Conservation (phyloP, 2,113 vertebrate species). For the Pyrgilauda ruficollis region DNA sequence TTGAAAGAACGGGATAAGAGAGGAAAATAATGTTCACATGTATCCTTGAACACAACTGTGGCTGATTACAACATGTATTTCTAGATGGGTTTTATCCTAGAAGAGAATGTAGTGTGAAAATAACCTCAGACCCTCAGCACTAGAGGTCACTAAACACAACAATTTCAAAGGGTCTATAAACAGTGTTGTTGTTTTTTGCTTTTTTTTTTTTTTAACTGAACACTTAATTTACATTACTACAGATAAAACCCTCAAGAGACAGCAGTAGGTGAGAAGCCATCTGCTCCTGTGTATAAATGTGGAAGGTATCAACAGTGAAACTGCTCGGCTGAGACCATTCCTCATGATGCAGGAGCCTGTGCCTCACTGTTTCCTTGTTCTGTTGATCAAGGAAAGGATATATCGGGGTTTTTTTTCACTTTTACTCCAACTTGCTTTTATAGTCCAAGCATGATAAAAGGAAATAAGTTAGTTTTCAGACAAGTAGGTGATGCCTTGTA, state of each 20-base stretch:
- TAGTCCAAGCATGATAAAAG: not conserved
- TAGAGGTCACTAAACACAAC: conserved; percentile 24
- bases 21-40: not conserved
- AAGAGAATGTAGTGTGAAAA: not conserved
- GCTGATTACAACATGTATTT: not conserved
- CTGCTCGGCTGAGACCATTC: not conserved
- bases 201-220: not conserved
- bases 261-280: not conserved
- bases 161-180: not conserved
- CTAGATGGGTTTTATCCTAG: not conserved
- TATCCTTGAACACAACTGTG: not conserved
- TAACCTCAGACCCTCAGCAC: not conserved
- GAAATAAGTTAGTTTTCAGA: not conserved
- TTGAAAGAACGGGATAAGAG: not conserved
- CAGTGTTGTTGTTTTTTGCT: no score
- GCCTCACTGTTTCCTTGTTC: not conserved
- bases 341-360: not conserved
- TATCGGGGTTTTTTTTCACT: not conserved
- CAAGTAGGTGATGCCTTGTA: not conserved
- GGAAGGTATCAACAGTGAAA: not conserved
- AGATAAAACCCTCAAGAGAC: not conserved
- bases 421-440: not conserved
- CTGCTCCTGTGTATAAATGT: not conserved
- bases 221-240: not conserved
- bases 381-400: not conserved